A percentile compares a stretch with the other conserved stretches of the same genome.
phyloP scores from a whole-genome alignment of 1,140 invertebrate species.

The Belonocnema kinseyi region DNA sequence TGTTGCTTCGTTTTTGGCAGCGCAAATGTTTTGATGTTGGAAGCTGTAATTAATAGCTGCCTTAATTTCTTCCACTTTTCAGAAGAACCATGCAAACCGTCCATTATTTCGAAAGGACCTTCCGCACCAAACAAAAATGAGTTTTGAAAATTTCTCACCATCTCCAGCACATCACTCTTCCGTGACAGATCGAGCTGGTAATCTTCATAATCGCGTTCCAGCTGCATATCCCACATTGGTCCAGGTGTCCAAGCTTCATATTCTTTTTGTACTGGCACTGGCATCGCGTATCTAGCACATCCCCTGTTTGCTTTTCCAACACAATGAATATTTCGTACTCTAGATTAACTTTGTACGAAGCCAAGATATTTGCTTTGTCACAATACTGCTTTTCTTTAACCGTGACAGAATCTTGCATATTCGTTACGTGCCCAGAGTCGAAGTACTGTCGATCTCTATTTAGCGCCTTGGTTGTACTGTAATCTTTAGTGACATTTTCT shows the following conservation, averaged over 20 bases:
- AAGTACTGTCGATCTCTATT: constrained; percentile 12
- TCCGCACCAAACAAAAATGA: too few species aligned
- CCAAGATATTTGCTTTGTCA: constrained; percentile 14
- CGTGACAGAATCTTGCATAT: constrained; percentile 4
- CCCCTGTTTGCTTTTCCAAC: too few species aligned
- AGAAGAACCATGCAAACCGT: background rate
- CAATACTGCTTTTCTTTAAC: constrained; percentile 1
- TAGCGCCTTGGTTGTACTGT: too few species aligned
- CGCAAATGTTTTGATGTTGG: too few species aligned
- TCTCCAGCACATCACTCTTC: too few species aligned
- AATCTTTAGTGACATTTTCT: background rate
- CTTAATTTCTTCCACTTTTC: constrained; percentile 26
- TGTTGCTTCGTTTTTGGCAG: too few species aligned
- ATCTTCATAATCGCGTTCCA: too few species aligned
- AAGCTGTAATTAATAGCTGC: too few species aligned
- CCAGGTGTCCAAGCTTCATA: background rate
- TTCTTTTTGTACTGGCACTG: background rate
- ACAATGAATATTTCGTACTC: too few species aligned
- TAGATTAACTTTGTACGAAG: too few species aligned
- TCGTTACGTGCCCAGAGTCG: constrained; percentile 13
- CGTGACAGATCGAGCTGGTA: too few species aligned
- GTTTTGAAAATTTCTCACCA: too few species aligned
- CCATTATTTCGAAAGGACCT: background rate
- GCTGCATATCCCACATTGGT: background rate
- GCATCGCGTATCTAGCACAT: background rate